Evolutionary conservation across 2,888 invertebrate genomes (phyloP).

Genomic region (Philopedon plagiatum): DNA sequence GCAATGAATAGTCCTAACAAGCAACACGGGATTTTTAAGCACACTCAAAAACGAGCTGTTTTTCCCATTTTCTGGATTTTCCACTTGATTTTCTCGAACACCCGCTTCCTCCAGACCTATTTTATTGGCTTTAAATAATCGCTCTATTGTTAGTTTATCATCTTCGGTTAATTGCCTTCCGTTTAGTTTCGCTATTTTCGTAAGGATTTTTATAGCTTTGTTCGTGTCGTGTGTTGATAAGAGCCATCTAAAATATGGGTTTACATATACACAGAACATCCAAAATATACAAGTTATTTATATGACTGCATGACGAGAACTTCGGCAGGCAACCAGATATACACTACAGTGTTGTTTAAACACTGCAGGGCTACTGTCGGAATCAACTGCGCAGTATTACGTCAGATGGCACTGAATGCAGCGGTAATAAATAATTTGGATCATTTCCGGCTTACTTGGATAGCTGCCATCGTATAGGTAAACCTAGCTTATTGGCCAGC

Average conservation of each 20-base stretch:
- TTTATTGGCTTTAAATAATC: conserved; percentile 57
- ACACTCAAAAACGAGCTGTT: conserved; percentile 46
- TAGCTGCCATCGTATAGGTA: no score
- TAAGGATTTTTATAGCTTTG: conserved; percentile 73
- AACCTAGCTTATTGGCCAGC: no score
- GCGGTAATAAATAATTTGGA: no score
- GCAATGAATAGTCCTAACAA: conserved; percentile 74
- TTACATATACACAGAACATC: no score
- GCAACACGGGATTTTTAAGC: conserved; percentile 67
- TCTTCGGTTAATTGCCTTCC: conserved; percentile 72
- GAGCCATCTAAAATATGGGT: conserved; percentile 76
- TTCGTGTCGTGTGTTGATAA: conserved; percentile 73
- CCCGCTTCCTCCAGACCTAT: conserved; percentile 13
- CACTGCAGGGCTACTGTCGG: no score
- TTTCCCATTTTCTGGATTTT: conserved; percentile 19
- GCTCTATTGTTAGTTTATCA: conserved; percentile 61
- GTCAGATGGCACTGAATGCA: no score
- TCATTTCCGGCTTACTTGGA: no score
- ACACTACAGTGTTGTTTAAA: no score
- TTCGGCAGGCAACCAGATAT: no score
- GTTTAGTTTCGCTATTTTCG: conserved; percentile 75
- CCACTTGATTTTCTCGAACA: conserved; percentile 45
- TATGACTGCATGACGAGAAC: no score
- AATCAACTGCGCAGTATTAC: no score
- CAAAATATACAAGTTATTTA: no score